A percentile compares a stretch with the other conserved stretches of the same genome.
Evolutionary conservation across 2,888 invertebrate genomes (phyloP).

Genomic region (Drosophila formosana): DNA sequence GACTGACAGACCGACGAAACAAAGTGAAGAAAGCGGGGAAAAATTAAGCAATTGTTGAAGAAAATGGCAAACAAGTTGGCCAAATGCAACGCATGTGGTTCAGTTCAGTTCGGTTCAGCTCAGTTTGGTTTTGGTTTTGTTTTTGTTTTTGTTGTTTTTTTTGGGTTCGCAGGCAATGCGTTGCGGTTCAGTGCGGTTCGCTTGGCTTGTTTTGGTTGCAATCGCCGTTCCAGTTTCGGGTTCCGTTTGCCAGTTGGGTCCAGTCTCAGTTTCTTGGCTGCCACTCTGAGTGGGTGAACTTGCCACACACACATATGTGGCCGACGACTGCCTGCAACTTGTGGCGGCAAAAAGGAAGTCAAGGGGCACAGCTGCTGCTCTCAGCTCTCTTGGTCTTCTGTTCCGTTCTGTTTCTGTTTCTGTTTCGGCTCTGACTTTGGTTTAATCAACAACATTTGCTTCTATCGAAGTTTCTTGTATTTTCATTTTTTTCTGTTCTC

Average conservation of each 20-base stretch:
- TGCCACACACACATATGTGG: neutral
- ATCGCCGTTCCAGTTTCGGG: constrained; percentile 1
- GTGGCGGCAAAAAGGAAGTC: neutral
- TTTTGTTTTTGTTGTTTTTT: constrained; percentile 21
- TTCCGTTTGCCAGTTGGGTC: constrained; percentile 8
- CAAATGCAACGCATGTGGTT: constrained; percentile 39
- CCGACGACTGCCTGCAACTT: no score
- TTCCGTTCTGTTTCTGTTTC: neutral
- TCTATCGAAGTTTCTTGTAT: constrained; percentile 11
- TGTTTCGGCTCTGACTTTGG: constrained; percentile 33
- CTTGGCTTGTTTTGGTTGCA: constrained; percentile 24
- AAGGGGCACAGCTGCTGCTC: constrained; percentile 1
- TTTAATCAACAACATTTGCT: constrained; percentile 55
- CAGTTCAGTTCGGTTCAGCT: neutral
- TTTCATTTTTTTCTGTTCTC: neutral
- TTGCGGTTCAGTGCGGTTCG: constrained; percentile 29
- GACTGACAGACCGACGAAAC: constrained; percentile 29
- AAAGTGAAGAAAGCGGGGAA: neutral
- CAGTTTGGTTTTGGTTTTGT: neutral
- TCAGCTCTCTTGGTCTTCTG: neutral
- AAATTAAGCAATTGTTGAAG: constrained; percentile 3
- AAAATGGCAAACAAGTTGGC: constrained; percentile 12
- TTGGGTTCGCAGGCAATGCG: constrained; percentile 22
- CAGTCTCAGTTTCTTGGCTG: constrained; percentile 37
- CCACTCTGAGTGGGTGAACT: constrained; percentile 10